Conservation (phyloP, 1,140 invertebrate species). For the Calephelis virginiensis region DNA sequence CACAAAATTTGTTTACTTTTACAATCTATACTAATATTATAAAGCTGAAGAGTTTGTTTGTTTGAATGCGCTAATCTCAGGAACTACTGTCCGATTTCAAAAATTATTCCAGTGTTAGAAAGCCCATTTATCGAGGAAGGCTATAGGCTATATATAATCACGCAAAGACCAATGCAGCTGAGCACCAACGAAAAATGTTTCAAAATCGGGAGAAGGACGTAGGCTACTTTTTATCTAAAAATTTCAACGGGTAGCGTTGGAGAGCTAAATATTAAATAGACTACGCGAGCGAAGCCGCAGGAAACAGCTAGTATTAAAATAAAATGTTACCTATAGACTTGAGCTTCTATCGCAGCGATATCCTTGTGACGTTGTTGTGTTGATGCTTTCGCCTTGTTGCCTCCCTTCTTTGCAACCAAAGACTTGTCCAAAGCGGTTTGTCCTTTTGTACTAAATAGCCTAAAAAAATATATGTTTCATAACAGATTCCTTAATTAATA, state of each 20-base stretch:
- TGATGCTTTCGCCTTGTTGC: conserved; percentile 83
- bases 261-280: no score
- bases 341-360: conserved; percentile 91
- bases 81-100: neutral
- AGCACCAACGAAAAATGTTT: no score
- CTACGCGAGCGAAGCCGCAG: no score
- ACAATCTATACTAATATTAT: no score
- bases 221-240: no score
- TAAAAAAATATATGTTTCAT: conserved; percentile 27
- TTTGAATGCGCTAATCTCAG: neutral
- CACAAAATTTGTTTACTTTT: no score
- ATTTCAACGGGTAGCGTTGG: no score
- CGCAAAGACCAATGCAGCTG: no score
- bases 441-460: conserved; percentile 96
- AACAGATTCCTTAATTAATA: no score
- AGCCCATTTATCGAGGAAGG: neutral
- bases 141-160: no score
- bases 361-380: conserved; percentile 88
- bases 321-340: conserved; percentile 85
- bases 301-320: no score
- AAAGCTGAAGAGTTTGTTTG: neutral
- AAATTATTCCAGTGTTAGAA: neutral
- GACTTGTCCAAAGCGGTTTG: conserved; percentile 94
- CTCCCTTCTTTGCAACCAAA: conserved; percentile 92
- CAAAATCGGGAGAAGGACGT: no score